phyloP scores from a whole-genome alignment of 2,888 invertebrate genomes.

The Drosophila fungiperda region DNA sequence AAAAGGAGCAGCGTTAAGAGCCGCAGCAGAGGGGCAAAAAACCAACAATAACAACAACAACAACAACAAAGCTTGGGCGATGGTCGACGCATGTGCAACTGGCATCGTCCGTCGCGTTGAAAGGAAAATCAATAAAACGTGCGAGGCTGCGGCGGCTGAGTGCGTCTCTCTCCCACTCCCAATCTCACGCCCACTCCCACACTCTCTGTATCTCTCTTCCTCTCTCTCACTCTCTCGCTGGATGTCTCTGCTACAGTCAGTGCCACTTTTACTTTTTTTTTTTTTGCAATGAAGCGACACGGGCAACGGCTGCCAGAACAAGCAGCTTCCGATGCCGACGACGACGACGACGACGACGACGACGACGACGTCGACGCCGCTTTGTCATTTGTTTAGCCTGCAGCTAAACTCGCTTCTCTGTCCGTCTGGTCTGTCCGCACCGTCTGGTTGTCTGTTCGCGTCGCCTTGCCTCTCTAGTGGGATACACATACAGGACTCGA shows the following conservation, averaged over 20 bases:
- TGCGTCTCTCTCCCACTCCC: conserved; percentile 17
- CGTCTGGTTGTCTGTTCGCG: conserved; percentile 15
- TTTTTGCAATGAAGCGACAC: conserved; percentile 64
- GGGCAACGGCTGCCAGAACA: conserved; percentile 75
- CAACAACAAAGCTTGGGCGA: conserved; percentile 19
- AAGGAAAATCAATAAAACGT: conserved; percentile 79
- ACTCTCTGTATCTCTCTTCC: background rate
- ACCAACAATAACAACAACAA: conserved; percentile 22
- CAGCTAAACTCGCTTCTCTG: conserved; percentile 70
- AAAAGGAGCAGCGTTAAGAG: conserved; percentile 16
- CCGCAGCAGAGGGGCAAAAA: conserved; percentile 25
- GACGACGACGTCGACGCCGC: conserved; percentile 47
- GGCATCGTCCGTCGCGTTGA: conserved; percentile 45
- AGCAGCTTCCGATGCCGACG: conserved; percentile 68
- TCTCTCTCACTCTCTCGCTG: background rate
- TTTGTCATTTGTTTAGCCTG: conserved; percentile 78
- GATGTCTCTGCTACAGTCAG: conserved; percentile 1
- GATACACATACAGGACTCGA: conserved; percentile 33
- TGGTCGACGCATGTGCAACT: conserved; percentile 77
- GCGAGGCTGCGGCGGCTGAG: conserved; percentile 58
- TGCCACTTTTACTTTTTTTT: conserved; percentile 80
- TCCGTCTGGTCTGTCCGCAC: conserved; percentile 9
- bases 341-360: conserved; percentile 34
- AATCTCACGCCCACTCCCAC: background rate
- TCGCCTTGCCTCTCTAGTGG: conserved; percentile 31